These are phyloP conservation scores for Puma concolor DNA, from an alignment of 2,113 vertebrate species.

Conservation along the genomic window DNA sequence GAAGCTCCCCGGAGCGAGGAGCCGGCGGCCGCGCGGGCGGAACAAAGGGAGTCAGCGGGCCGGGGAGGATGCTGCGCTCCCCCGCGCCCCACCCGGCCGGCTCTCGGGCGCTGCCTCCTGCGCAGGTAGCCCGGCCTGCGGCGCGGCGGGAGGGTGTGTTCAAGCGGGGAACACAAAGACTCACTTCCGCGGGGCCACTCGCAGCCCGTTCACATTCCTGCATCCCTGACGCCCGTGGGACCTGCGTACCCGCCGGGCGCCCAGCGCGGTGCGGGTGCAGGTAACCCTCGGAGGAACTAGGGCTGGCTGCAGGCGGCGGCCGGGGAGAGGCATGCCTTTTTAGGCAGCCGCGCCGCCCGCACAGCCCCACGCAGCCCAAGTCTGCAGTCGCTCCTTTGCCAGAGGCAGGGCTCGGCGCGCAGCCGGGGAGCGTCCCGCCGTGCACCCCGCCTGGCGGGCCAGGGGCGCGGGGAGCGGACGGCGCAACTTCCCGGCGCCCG, in stretches of 20 bases:
- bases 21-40: background rate
- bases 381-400: constrained; percentile 28
- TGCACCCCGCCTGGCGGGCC: background rate
- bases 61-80: background rate
- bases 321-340: background rate
- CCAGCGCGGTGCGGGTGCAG: background rate
- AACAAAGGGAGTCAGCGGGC: constrained; percentile 57
- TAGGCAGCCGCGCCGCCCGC: constrained; percentile 26
- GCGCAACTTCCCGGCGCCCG: background rate
- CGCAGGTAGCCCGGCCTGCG: constrained; percentile 22
- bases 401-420: background rate
- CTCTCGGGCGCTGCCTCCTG: background rate
- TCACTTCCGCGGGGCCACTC: background rate
- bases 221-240: background rate
- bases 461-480: background rate
- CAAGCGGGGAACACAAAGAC: constrained; percentile 17
- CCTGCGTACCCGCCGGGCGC: background rate
- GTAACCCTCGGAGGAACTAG: background rate
- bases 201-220: background rate
- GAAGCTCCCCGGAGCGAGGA: background rate
- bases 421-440: background rate
- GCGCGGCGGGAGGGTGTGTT: background rate
- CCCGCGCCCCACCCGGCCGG: background rate
- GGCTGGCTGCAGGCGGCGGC: background rate
- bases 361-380: background rate